Evolutionary conservation across 2,113 vertebrate genomes (phyloP).

Genomic region (Triplophysa dalaica): DNA sequence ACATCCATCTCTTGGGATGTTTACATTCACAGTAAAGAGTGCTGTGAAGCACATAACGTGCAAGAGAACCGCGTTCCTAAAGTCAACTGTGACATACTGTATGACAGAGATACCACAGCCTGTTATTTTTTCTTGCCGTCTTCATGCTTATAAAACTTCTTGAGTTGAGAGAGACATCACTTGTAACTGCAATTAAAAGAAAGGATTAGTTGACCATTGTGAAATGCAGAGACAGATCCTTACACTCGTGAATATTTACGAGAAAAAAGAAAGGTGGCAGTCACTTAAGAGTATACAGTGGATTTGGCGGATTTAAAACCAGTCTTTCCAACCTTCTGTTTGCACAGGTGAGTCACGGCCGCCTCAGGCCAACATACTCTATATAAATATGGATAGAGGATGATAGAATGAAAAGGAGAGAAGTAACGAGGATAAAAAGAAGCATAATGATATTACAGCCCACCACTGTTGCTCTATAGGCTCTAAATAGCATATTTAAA

Average conservation of each 20-base stretch:
- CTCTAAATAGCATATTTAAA: not conserved
- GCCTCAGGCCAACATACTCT: slow-evolving; percentile 32
- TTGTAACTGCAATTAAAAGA: slow-evolving; percentile 6
- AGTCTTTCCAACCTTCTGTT: slow-evolving; percentile 57
- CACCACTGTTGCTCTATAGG: slow-evolving; percentile 37
- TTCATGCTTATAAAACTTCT: not conserved
- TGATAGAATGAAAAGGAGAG: slow-evolving; percentile 20
- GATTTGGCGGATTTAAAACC: slow-evolving; percentile 55
- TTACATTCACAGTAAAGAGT: not conserved
- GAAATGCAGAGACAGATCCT: not conserved
- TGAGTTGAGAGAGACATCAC: not conserved
- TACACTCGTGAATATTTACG: not conserved
- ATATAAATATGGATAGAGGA: not conserved
- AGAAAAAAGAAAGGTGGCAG: not conserved
- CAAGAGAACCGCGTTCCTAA: slow-evolving; percentile 5
- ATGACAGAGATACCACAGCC: not conserved
- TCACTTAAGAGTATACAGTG: slow-evolving; percentile 10
- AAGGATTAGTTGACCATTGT: not conserved
- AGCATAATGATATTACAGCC: slow-evolving; percentile 21
- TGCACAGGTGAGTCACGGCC: slow-evolving; percentile 68
- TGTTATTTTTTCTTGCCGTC: not conserved
- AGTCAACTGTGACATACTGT: not conserved
- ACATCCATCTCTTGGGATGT: slow-evolving; percentile 1
- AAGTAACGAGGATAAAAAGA: slow-evolving; percentile 17
- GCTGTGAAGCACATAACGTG: not conserved